Evolutionary conservation across 2,797 vertebrate genomes (phyloP).

Genomic region (Bradypodion ventrale): DNA sequence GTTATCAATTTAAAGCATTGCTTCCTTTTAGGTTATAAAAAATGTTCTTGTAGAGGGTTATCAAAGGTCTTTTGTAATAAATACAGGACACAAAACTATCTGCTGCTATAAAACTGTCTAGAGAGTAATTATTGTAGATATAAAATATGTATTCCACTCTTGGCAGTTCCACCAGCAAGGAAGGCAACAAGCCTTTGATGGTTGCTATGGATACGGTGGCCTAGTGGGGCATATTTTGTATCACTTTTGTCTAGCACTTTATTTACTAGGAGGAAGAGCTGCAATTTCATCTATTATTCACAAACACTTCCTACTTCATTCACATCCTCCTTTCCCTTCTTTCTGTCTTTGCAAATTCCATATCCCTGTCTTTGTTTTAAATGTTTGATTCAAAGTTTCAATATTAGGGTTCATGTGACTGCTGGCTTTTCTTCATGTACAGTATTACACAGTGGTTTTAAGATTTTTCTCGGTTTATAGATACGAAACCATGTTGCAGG

Average conservation of each 20-base stretch:
- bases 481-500: not conserved
- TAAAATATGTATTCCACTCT: conserved; percentile 27
- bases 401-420: not conserved
- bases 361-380: conserved; percentile 42
- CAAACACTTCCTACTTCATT: conserved; percentile 44
- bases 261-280: conserved; percentile 59
- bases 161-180: conserved; percentile 45
- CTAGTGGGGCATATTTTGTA: conserved; percentile 44
- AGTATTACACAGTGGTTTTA: not conserved
- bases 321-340: conserved; percentile 9
- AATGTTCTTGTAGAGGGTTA: not conserved
- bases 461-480: not conserved
- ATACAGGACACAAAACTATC: conserved; percentile 17
- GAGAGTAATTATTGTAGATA: conserved; percentile 2
- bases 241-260: conserved; percentile 62
- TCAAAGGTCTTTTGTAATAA: conserved; percentile 39
- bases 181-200: conserved; percentile 22
- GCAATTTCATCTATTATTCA: conserved; percentile 68
- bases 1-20: not conserved
- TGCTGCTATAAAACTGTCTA: conserved; percentile 16
- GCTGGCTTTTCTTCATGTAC: not conserved
- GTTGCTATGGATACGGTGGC: conserved; percentile 72
- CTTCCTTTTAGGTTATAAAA: not conserved
- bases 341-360: conserved; percentile 19
- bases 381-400: not conserved